Evolutionary conservation across 2,113 vertebrate genomes (phyloP).

Genomic region (Circaetus cinerascens): DNA sequence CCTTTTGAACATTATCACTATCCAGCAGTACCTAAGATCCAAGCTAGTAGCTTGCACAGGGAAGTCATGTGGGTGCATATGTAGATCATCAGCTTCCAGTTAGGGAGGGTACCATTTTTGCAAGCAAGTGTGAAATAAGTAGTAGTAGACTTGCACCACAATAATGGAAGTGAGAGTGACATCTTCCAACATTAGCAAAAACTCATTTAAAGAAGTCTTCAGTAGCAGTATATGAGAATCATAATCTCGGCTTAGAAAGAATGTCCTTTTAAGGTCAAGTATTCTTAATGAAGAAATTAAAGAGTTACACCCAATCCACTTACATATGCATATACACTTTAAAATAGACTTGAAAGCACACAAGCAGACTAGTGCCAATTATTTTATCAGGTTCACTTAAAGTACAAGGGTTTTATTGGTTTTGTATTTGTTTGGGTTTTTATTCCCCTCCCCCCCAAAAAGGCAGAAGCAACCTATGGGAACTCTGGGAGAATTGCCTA

Average conservation of each 20-base stretch:
- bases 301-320: not conserved
- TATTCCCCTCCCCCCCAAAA: rapidly evolving
- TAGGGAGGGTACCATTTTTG: not conserved
- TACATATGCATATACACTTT: not conserved
- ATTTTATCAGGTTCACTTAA: not conserved
- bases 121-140: not conserved
- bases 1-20: not conserved
- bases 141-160: not conserved
- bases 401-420: not conserved
- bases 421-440: not conserved
- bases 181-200: not conserved
- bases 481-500: not conserved
- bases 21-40: not conserved
- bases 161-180: rapidly evolving
- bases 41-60: not conserved
- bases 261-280: not conserved
- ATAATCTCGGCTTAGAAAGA: not conserved
- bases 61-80: rapidly evolving
- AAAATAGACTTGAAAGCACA: not conserved
- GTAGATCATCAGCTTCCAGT: not conserved
- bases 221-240: not conserved
- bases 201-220: not conserved
- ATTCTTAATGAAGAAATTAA: not conserved
- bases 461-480: rapidly evolving
- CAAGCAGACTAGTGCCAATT: not conserved